Base-by-base conservation (phyloP, 2,888 invertebrate species). In the Cremastinae sp. region DNA sequence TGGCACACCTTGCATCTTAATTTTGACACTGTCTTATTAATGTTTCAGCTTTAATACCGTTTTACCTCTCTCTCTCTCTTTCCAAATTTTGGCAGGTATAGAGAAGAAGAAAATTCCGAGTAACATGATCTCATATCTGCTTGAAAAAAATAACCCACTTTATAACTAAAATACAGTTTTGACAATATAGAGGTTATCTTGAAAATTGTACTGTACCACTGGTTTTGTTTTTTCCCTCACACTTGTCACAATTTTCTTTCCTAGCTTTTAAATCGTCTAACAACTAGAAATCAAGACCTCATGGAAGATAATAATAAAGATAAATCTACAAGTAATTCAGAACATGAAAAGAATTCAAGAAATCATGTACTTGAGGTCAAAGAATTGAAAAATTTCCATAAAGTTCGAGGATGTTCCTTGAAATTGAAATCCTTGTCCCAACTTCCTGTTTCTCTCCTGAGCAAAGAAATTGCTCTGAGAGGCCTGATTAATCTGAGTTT, bases 1-100 rank as follows among this genome's bases (percentile, higher is more conserved):
- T 84, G 84, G 84, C 80, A 78, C 75, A n/a, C 20, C 68, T 43
- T 28, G 14, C 20, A 64, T 56, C 14, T 28, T 28, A 53, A 75
- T 58, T 72, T 38, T 51, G 16, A 62, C 62, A 51, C 72, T 49
- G 36, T 36, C 41, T 43, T 71, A 54, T 61, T 66, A 56, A 72
- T 72, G 38, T 72, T 72, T 72, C 51, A 41, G 22, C 56, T 43
- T 68, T 58, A 7, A 51, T 14, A n/a, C 12, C n/a, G 2, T 41
- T 38, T 14, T 43, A 56, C 45, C 8, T 53, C 16, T 43, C 2
- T 45, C 54, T n/a, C 22, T 8, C 9, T 36, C 43, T 56, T 20
- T 53, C 43, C 68, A 34, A 2, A 20, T 51, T 38, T 28, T 14
- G 36, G 14, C 14, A 12, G 22, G 28, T 18, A n/a, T 47, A 47